Evolutionary conservation across 1,140 invertebrate genomes (phyloP).

Genomic region (Anoplophora glabripennis): DNA sequence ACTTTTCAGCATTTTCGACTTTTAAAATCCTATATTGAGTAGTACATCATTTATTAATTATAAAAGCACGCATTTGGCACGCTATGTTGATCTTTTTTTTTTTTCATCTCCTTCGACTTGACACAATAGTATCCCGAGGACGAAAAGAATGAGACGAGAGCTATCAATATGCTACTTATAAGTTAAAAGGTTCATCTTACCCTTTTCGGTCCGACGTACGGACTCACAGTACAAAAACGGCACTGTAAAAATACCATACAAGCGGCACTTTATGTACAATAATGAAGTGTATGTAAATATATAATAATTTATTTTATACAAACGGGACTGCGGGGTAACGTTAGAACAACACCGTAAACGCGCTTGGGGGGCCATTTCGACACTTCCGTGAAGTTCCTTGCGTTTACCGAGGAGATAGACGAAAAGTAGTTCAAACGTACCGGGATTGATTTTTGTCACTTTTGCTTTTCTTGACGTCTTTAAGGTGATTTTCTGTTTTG

Average conservation of each 20-base stretch:
- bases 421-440: too few species aligned
- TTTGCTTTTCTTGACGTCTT: too few species aligned
- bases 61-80: constrained; percentile 24
- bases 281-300: constrained; percentile 8
- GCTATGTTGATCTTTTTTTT: constrained; percentile 14
- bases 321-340: background rate
- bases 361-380: too few species aligned
- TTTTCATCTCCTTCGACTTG: constrained; percentile 16
- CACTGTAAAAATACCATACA: constrained; percentile 40
- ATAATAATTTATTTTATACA: constrained; percentile 11
- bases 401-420: too few species aligned
- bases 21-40: too few species aligned
- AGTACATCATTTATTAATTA: background rate
- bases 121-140: constrained; percentile 15
- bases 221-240: constrained; percentile 29
- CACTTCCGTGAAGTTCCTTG: too few species aligned
- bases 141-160: background rate
- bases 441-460: too few species aligned
- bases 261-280: constrained; percentile 16
- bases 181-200: too few species aligned
- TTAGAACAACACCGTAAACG: background rate
- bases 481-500: too few species aligned
- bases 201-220: too few species aligned
- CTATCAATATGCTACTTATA: background rate
- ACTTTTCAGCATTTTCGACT: too few species aligned